A percentile compares a stretch with the other conserved stretches of the same genome.
These are phyloP conservation scores for Echinarachnius parma DNA, from an alignment of 53 echinoderm and acorn worm species.

Conservation along the genomic window DNA sequence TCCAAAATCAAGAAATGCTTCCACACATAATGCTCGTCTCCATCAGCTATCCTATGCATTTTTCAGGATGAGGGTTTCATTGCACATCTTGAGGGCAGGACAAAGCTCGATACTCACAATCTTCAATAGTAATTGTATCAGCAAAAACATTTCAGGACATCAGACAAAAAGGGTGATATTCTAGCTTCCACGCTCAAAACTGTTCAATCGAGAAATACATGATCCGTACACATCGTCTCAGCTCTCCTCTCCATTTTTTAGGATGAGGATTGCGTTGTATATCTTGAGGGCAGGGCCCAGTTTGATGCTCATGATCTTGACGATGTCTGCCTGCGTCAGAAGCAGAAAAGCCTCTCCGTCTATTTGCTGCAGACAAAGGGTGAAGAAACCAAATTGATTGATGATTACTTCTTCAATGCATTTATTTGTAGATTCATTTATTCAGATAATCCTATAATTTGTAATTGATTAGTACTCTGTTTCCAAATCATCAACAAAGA, in stretches of 20 bases:
- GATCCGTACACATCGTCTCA: constrained; percentile 3
- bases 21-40: background rate
- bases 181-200: no score
- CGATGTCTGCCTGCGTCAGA: constrained; percentile 88
- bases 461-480: no score
- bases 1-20: no score
- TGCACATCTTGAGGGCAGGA: constrained; percentile 94
- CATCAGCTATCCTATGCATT: constrained; percentile 71
- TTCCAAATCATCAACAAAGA: no score
- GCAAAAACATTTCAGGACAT: no score
- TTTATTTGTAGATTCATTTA: background rate
- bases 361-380: constrained; percentile 67
- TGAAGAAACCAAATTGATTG: background rate
- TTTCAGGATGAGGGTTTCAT: no score
- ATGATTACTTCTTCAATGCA: no score
- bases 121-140: no score
- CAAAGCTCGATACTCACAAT: no score
- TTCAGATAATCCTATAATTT: background rate
- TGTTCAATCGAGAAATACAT: no score
- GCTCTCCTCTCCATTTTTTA: constrained; percentile 80
- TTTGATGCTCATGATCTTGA: constrained; percentile 97
- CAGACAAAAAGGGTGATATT: no score
- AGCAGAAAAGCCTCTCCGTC: constrained; percentile 97
- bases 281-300: constrained; percentile 96
- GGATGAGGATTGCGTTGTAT: constrained; percentile 91